Evolutionary conservation across 2,113 vertebrate species (phyloP).

Genomic region (Microcebus murinus): DNA sequence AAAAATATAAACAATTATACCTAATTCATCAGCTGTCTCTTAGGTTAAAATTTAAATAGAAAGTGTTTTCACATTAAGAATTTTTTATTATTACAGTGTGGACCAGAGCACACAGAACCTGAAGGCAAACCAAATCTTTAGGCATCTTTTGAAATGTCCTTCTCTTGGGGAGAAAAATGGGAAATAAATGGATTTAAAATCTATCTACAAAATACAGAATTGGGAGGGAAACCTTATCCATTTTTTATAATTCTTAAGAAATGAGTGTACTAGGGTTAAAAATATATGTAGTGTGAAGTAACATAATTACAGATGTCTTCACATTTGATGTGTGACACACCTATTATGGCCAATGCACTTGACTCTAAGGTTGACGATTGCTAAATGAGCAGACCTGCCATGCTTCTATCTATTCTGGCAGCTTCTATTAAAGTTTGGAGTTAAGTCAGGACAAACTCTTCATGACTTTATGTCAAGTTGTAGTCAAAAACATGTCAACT

Average conservation of each 20-base stretch:
- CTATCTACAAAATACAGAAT: background rate
- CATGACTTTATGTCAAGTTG: background rate
- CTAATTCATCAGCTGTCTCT: background rate
- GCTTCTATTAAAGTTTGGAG: background rate
- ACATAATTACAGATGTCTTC: background rate
- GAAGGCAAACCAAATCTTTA: background rate
- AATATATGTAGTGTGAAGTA: background rate
- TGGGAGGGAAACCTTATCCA: background rate
- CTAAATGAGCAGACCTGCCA: background rate
- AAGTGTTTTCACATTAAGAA: background rate
- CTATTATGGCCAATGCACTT: background rate
- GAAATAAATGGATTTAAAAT: slow-evolving; percentile 30
- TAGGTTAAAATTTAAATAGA: background rate
- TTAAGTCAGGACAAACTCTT: slow-evolving; percentile 35
- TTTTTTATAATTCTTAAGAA: background rate
- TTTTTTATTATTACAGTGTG: background rate
- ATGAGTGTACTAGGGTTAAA: background rate
- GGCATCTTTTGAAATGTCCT: background rate
- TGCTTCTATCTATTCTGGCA: background rate
- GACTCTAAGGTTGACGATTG: background rate
- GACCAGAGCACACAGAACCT: background rate
- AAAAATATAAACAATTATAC: background rate
- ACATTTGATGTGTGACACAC: background rate
- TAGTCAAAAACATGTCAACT: slow-evolving; percentile 45
- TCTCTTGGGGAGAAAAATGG: background rate